Conservation (phyloP, 2,888 invertebrate species). For the Metalampra italica region DNA sequence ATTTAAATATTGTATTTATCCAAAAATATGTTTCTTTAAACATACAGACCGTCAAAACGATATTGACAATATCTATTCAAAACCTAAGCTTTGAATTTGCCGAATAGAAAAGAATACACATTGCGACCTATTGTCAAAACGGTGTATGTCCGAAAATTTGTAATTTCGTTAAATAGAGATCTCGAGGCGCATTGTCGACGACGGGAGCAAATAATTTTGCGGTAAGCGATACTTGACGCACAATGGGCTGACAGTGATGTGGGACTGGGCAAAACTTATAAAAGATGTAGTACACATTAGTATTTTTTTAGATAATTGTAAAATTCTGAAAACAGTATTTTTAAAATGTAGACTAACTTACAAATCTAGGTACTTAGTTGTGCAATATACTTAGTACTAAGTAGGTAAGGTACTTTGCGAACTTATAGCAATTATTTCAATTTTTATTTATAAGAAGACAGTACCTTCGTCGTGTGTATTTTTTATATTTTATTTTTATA, state of each 20-base stretch:
- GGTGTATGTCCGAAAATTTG: slow-evolving; percentile 43
- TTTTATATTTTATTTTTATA: too few species aligned
- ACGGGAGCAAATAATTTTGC: slow-evolving; percentile 63
- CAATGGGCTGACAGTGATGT: slow-evolving; percentile 62
- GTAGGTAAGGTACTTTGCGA: too few species aligned
- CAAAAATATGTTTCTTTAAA: neutral
- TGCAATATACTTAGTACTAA: too few species aligned
- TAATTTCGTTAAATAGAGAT: slow-evolving; percentile 75
- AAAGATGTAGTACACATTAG: slow-evolving; percentile 15
- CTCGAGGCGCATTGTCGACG: slow-evolving; percentile 49
- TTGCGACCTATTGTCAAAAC: slow-evolving; percentile 30
- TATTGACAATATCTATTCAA: slow-evolving; percentile 1
- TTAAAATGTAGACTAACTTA: too few species aligned
- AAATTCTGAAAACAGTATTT: too few species aligned
- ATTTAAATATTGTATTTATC: too few species aligned
- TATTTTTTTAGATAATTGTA: neutral
- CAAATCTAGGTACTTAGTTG: too few species aligned
- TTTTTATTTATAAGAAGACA: too few species aligned
- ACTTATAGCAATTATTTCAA: too few species aligned
- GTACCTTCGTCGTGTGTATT: too few species aligned
- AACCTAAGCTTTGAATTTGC: slow-evolving; percentile 40
- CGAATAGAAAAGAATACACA: slow-evolving; percentile 26
- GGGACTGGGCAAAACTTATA: slow-evolving; percentile 39
- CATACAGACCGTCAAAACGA: neutral
- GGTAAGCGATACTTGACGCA: slow-evolving; percentile 69